Percentiles rank a stretch among this genome's conserved stretches.
These are phyloP conservation scores for Aplysia californica DNA, from an alignment of 1,140 invertebrate genomes.

Conservation along the genomic window DNA sequence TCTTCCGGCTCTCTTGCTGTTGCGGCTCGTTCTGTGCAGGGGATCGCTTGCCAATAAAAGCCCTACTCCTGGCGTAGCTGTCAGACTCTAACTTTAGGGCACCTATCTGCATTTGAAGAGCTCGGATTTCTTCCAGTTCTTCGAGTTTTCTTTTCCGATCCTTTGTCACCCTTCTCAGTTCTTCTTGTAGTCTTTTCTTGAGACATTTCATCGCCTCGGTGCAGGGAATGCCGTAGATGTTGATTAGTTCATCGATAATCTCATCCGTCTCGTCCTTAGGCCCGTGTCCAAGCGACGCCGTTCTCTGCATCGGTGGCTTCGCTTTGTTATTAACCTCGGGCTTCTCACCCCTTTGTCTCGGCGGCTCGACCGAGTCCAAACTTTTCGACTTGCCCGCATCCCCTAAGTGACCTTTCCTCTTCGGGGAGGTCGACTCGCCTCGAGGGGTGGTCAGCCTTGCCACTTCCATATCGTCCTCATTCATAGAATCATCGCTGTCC, in stretches of 20 bases:
- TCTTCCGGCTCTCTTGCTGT: conserved; percentile 15
- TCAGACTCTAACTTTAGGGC: conserved; percentile 60
- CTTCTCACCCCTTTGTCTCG: not conserved
- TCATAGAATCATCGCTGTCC: conserved; percentile 56
- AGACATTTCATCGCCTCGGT: conserved; percentile 71
- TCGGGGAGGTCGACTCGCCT: not conserved
- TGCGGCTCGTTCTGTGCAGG: not conserved
- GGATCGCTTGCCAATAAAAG: conserved; percentile 15
- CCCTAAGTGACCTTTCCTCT: conserved; percentile 25
- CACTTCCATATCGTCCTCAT: conserved; percentile 60
- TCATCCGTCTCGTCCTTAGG: conserved; percentile 59
- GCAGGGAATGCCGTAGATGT: conserved; percentile 65
- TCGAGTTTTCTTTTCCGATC: conserved; percentile 67
- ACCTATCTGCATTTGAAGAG: conserved; percentile 60
- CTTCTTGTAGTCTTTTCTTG: conserved; percentile 72
- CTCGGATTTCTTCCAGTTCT: conserved; percentile 67
- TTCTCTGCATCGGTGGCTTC: conserved; percentile 29
- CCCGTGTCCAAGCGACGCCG: conserved; percentile 32
- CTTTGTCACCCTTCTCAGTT: conserved; percentile 69
- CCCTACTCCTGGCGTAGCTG: conserved; percentile 26
- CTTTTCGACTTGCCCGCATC: conserved; percentile 38
- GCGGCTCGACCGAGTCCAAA: conserved; percentile 27
- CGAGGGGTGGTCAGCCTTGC: conserved; percentile 48
- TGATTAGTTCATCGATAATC: conserved; percentile 61
- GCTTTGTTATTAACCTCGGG: not conserved